A percentile compares a stretch with the other conserved stretches of the same genome.
These are phyloP conservation scores for Sarcoramphus papa DNA, from an alignment of 2,797 vertebrate genomes.

Conservation along the genomic window DNA sequence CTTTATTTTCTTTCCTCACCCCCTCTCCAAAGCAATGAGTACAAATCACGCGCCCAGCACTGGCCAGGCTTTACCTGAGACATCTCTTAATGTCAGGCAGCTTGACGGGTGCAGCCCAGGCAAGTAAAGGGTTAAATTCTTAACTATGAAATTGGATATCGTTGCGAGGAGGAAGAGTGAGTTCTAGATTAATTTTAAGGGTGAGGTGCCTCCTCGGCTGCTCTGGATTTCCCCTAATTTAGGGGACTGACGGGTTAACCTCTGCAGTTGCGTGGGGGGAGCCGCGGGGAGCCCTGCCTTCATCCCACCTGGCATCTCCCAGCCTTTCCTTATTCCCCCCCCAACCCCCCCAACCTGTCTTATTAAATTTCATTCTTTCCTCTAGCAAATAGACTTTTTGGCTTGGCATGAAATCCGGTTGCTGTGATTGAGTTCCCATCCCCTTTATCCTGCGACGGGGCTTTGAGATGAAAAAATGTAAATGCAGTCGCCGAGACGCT, in stretches of 20 bases:
- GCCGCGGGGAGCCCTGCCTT: background rate
- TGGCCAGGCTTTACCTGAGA: background rate
- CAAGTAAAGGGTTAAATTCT: background rate
- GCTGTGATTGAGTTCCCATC: background rate
- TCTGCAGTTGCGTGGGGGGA: background rate
- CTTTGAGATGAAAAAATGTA: background rate
- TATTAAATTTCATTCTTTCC: background rate
- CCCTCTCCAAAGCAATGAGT: background rate
- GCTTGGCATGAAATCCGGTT: background rate
- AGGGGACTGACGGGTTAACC: background rate
- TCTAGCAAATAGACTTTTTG: background rate
- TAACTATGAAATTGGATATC: background rate
- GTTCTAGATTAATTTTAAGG: background rate
- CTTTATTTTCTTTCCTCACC: background rate
- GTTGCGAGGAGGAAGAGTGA: background rate
- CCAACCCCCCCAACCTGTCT: background rate
- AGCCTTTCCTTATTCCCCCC: background rate
- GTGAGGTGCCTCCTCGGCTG: background rate
- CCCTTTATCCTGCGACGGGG: background rate
- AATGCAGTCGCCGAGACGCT: background rate
- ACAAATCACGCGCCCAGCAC: rapidly evolving
- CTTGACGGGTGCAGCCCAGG: background rate
- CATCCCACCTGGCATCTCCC: background rate
- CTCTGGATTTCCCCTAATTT: conserved; percentile 1
- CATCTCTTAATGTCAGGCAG: background rate